A percentile compares a stretch with the other conserved stretches of the same genome.
phyloP scores from a whole-genome alignment of 2,113 vertebrate genomes.

The Malurus melanocephalus region DNA sequence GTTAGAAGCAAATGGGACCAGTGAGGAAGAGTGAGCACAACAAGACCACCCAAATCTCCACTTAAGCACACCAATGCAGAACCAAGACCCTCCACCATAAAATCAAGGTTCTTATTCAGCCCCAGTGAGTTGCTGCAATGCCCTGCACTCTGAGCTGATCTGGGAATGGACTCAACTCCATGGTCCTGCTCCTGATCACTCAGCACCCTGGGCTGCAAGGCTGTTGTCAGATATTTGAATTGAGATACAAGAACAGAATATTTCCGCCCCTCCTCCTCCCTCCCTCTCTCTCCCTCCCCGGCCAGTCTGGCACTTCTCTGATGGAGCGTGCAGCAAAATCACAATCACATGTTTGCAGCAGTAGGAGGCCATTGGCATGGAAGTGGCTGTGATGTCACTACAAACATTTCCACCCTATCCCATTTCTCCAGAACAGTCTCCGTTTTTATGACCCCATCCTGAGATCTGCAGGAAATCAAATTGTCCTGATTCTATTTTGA shows the following conservation, averaged over 20 bases:
- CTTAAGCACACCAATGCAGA: not conserved
- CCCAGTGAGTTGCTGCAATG: not conserved
- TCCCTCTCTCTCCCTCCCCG: slow-evolving; percentile 1
- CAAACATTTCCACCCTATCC: slow-evolving; percentile 61
- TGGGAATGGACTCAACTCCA: not conserved
- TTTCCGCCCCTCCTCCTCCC: slow-evolving; percentile 38
- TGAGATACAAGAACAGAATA: slow-evolving; percentile 39
- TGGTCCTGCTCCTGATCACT: not conserved
- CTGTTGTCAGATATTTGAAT: slow-evolving; percentile 47
- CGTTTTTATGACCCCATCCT: slow-evolving; percentile 63
- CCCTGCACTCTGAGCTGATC: not conserved
- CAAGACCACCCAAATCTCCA: not conserved
- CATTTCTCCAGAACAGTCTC: slow-evolving; percentile 61
- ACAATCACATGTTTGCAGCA: slow-evolving; percentile 63
- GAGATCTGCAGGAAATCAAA: slow-evolving; percentile 67
- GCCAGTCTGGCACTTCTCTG: slow-evolving; percentile 52
- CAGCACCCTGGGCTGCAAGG: not conserved
- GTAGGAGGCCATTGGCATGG: slow-evolving; percentile 63
- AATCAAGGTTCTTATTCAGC: not conserved
- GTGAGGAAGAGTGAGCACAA: not conserved
- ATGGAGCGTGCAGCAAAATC: slow-evolving; percentile 63
- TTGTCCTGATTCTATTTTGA: slow-evolving; percentile 60
- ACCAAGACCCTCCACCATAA: not conserved
- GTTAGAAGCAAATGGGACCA: not conserved
- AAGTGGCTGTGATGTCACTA: slow-evolving; percentile 61